Evolutionary conservation across 2,888 invertebrate genomes (phyloP).

Genomic region (Fragum whitleyi): DNA sequence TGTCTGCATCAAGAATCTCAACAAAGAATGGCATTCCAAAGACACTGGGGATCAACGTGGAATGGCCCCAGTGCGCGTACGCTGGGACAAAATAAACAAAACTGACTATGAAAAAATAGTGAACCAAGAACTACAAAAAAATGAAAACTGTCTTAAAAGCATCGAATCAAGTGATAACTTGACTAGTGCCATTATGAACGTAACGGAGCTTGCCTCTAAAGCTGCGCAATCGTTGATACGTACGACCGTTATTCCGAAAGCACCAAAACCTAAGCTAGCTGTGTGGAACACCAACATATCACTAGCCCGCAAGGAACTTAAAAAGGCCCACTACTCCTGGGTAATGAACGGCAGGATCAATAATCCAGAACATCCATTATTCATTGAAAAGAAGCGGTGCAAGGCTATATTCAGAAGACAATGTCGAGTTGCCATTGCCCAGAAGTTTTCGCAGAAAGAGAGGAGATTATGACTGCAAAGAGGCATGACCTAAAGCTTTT

Average conservation of each 20-base stretch:
- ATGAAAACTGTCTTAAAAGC: too few species aligned
- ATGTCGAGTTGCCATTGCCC: not conserved
- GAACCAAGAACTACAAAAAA: not conserved
- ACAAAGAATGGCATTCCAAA: too few species aligned
- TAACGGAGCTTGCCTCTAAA: not conserved
- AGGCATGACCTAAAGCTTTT: conserved; percentile 15
- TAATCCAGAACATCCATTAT: not conserved
- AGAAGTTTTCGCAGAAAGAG: not conserved
- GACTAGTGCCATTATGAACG: too few species aligned
- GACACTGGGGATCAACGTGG: too few species aligned
- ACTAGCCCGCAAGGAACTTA: not conserved
- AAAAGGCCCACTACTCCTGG: not conserved
- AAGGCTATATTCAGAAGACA: conserved; percentile 4
- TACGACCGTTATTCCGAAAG: not conserved
- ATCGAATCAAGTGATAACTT: not conserved
- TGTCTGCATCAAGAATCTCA: too few species aligned
- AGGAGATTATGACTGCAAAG: conserved; percentile 14
- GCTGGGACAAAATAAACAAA: not conserved
- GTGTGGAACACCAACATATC: not conserved
- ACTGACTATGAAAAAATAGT: not conserved
- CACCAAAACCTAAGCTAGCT: not conserved
- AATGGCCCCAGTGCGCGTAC: not conserved
- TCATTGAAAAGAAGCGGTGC: not conserved
- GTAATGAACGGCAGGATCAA: not conserved
- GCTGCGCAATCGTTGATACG: not conserved